Conservation (phyloP, 1,140 invertebrate species). For the Varroa destructor region DNA sequence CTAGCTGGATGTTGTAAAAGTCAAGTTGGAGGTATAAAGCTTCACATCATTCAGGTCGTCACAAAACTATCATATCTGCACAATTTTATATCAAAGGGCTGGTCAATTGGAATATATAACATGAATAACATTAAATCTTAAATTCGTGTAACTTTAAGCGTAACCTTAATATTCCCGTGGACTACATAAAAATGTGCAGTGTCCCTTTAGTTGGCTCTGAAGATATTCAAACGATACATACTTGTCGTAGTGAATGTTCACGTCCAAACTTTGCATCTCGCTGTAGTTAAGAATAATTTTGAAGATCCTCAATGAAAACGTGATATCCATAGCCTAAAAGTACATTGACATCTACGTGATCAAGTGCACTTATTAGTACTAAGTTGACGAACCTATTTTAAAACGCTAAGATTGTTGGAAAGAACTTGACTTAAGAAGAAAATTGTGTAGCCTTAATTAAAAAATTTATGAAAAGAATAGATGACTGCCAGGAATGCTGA, state of each 20-base stretch:
- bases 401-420: background rate
- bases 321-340: constrained; percentile 23
- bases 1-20: too few relatives aligned
- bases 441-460: background rate
- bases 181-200: too few relatives aligned
- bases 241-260: constrained; percentile 18
- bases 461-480: background rate
- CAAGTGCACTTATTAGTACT: background rate
- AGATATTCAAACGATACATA: background rate
- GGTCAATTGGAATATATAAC: too few relatives aligned
- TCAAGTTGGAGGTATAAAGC: too few relatives aligned
- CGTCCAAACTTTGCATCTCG: constrained; percentile 1
- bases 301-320: constrained; percentile 21
- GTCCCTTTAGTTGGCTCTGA: too few relatives aligned
- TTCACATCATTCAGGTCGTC: too few relatives aligned
- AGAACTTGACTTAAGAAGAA: background rate
- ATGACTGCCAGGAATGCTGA: too few relatives aligned
- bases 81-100: too few relatives aligned
- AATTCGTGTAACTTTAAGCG: too few relatives aligned
- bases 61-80: too few relatives aligned
- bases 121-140: too few relatives aligned
- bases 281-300: constrained; percentile 24
- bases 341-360: background rate
- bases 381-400: background rate
- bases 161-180: too few relatives aligned